Evolutionary conservation across 2,888 invertebrate species (phyloP).

Genomic region (Serrognathus titanus): DNA sequence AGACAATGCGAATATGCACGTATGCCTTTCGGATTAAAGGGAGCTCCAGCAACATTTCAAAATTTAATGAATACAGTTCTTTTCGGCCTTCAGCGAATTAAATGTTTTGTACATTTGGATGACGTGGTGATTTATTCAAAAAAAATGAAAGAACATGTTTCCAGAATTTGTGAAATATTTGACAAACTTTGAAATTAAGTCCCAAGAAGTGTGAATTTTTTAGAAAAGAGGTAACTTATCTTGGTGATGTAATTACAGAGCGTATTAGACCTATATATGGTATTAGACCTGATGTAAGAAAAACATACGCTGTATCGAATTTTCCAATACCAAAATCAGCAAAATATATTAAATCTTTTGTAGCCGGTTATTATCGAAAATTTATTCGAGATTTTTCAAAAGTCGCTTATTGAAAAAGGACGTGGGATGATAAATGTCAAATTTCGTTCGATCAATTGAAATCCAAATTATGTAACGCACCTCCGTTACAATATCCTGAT

Average conservation of each 20-base stretch:
- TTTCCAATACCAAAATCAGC: no score
- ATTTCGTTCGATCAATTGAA: no score
- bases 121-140: constrained; percentile 26
- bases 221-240: constrained; percentile 1
- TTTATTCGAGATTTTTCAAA: no score
- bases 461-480: no score
- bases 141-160: constrained; percentile 27
- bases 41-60: constrained; percentile 34
- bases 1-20: constrained; percentile 29
- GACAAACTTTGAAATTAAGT: not conserved
- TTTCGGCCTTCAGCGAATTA: constrained; percentile 25
- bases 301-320: no score
- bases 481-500: no score
- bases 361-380: no score
- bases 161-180: constrained; percentile 13
- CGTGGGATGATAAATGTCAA: no score
- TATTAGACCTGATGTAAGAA: not conserved
- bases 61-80: constrained; percentile 33
- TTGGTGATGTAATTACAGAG: not conserved
- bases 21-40: constrained; percentile 33
- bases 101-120: constrained; percentile 39
- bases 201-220: constrained; percentile 3
- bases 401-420: no score
- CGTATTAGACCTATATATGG: no score
- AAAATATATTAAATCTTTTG: no score